phyloP scores from a whole-genome alignment of 1,140 invertebrate genomes.

The Bradynema listronoti region DNA sequence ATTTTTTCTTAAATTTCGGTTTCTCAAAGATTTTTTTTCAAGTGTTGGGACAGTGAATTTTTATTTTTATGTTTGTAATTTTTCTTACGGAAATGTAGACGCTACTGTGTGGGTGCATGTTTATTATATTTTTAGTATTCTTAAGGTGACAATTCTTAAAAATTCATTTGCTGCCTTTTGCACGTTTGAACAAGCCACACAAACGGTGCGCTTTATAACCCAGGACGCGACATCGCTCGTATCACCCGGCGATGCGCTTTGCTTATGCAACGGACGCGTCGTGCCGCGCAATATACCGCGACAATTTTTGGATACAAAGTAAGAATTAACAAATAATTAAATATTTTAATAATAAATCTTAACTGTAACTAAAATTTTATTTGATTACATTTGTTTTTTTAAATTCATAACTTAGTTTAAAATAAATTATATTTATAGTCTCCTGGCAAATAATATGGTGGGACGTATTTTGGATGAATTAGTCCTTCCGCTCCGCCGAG shows the following conservation, averaged over 20 bases:
- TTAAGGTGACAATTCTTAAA: conserved; percentile 40
- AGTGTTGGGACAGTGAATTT: background rate
- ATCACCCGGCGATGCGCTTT: conserved; percentile 21
- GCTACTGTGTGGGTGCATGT: no score
- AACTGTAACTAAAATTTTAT: background rate
- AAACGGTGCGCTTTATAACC: no score
- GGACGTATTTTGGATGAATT: conserved; percentile 42
- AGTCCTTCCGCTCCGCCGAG: conserved; percentile 32
- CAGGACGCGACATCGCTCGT: conserved; percentile 20
- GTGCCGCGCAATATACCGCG: conserved; percentile 33
- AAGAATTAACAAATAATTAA: conserved; percentile 11
- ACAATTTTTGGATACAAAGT: conserved; percentile 36
- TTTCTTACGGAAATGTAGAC: no score
- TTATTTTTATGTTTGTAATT: background rate
- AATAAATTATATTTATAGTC: conserved; percentile 13
- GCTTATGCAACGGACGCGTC: conserved; percentile 33
- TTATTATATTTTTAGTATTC: conserved; percentile 5
- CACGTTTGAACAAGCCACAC: conserved; percentile 45
- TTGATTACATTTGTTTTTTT: background rate
- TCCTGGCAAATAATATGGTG: conserved; percentile 43
- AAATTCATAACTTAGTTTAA: conserved; percentile 10
- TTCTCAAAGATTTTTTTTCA: no score
- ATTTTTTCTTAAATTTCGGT: no score
- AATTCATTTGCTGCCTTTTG: conserved; percentile 50
- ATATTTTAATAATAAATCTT: conserved; percentile 5